Base-by-base conservation (phyloP, 2,797 vertebrate species). In the Galago senegalensis region DNA sequence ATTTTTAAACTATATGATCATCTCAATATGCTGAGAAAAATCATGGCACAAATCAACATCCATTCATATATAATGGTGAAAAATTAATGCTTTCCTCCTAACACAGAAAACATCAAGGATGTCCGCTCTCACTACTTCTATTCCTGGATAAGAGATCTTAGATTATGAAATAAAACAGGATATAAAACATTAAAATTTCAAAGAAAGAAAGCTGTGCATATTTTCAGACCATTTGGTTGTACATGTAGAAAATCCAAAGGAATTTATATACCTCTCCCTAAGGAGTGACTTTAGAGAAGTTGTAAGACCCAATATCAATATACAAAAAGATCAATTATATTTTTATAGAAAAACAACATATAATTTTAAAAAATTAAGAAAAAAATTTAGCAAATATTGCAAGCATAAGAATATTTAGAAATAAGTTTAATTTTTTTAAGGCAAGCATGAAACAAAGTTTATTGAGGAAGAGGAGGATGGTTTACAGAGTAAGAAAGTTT, bases 91-190 rank as follows among this genome's bases (percentile, higher is more conserved):
- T 49, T 80, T 87, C 37, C 20, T 76, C 31, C n/a, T 83, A 49
- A 79, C 53, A 95, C 18, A 79, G 56, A 84, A 93, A 95, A 90
- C 58, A 87, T 75, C 31, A 79, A 83, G n/a, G 46, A 91, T 95
- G 31, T 79, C 21, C 60, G 27, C 27, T 84, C 25, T 87, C 12
- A 79, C 37, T 8, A 73, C 46, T 73, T 85, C 53, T 72, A 23
- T 67, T 76, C 27, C 14, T 88, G 83, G 21, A 67, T 73, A 83
- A 61, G 73, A 72, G 16, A 3, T 79, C 31, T 58, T 53, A 67
- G 27, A 89, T 49, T 75, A 21, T 69, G 14, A 96, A 94, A 79
- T 53, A 77, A 90, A 91, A 53, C 27, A 88, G 58, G 16, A 70
- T 9, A 37, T 89, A 61, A 94, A 85, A 89, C 46, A 85, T 43